These are phyloP conservation scores for Periphyllus acericola DNA, from an alignment of 2,888 invertebrate genomes.

Conservation along the genomic window DNA sequence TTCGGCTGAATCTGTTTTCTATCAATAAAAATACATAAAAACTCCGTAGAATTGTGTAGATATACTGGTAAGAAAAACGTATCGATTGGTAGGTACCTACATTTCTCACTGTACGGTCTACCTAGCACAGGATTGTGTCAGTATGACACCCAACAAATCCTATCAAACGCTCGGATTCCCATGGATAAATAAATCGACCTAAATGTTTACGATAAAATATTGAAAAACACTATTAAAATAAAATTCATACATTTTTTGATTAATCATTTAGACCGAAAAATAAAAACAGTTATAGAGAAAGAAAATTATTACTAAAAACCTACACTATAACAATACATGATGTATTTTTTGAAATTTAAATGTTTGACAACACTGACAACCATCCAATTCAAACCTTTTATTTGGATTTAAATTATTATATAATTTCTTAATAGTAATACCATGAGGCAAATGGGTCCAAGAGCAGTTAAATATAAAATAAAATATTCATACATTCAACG, in stretches of 20 bases:
- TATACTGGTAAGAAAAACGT: conserved; percentile 44
- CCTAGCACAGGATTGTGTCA: conserved; percentile 51
- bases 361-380: too few relatives aligned
- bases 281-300: too few relatives aligned
- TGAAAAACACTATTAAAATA: background rate
- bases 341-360: too few relatives aligned
- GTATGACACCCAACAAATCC: conserved; percentile 41
- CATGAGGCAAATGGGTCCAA: too few relatives aligned
- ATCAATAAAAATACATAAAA: conserved; percentile 44
- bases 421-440: too few relatives aligned
- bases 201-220: background rate
- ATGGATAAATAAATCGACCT: conserved; percentile 11
- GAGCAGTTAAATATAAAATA: too few relatives aligned
- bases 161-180: conserved; percentile 32
- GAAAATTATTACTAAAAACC: too few relatives aligned
- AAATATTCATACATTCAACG: too few relatives aligned
- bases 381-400: too few relatives aligned
- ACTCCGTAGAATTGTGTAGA: conserved; percentile 43
- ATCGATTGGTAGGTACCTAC: background rate
- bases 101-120: conserved; percentile 49
- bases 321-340: too few relatives aligned
- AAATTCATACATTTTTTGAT: background rate
- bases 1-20: conserved; percentile 58
- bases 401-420: too few relatives aligned
- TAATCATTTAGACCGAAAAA: too few relatives aligned